phyloP scores from a whole-genome alignment of 2,888 invertebrate genomes.

The Uropetala carovei region DNA sequence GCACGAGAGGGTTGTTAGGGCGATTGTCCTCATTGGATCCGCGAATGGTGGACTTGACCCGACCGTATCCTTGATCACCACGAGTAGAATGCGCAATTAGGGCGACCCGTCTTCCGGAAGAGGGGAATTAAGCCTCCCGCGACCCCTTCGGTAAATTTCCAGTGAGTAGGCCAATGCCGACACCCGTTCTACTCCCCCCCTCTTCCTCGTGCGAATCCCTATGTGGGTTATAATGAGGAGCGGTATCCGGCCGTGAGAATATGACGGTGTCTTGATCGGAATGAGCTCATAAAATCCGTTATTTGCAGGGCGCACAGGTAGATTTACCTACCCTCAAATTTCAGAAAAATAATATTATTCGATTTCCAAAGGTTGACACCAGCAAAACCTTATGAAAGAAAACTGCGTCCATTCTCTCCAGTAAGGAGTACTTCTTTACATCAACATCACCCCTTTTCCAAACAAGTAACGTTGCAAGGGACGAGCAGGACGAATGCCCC shows the following conservation, averaged over 20 bases:
- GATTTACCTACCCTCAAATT: too few relatives aligned
- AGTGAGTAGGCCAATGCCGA: not conserved
- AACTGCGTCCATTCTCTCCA: too few relatives aligned
- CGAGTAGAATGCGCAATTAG: not conserved
- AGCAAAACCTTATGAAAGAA: too few relatives aligned
- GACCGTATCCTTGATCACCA: not conserved
- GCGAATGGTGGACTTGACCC: conserved; percentile 19
- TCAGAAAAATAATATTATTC: too few relatives aligned
- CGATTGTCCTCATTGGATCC: too few relatives aligned
- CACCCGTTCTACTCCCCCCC: not conserved
- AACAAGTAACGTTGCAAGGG: too few relatives aligned
- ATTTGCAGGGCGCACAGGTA: too few relatives aligned
- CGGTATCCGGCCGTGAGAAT: not conserved
- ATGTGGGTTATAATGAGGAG: not conserved
- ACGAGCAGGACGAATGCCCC: too few relatives aligned
- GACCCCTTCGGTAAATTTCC: not conserved
- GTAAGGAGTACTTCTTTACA: too few relatives aligned
- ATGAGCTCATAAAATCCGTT: not conserved
- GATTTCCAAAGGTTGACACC: too few relatives aligned
- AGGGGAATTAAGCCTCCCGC: not conserved
- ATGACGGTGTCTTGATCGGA: not conserved
- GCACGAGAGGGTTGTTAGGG: too few relatives aligned
- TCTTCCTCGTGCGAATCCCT: not conserved
- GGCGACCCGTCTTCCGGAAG: conserved; percentile 9
- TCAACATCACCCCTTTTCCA: too few relatives aligned